phyloP scores from a whole-genome alignment of 2,113 vertebrate genomes.

The Lasiurus borealis region DNA sequence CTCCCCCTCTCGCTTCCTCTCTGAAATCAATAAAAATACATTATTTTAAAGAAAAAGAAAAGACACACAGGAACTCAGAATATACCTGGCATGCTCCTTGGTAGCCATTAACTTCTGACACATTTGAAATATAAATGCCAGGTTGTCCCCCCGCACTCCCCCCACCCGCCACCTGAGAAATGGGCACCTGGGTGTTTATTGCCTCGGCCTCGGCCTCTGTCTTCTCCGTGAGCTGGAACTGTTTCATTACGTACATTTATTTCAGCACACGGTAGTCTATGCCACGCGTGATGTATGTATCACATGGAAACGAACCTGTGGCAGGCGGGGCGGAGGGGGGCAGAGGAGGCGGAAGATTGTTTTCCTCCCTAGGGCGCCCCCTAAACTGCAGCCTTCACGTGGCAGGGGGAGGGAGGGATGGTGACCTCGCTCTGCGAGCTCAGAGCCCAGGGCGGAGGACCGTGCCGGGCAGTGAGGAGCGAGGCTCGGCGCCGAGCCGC shows the following conservation, averaged over 20 bases:
- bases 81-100: neutral
- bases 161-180: neutral
- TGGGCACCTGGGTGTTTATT: neutral
- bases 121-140: neutral
- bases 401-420: accelerated
- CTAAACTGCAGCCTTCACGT: neutral
- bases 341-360: neutral
- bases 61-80: neutral
- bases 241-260: neutral
- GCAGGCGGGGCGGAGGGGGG: neutral
- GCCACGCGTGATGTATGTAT: neutral
- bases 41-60: neutral
- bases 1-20: too few relatives aligned
- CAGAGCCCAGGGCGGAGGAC: neutral
- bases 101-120: neutral
- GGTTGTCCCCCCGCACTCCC: too few relatives aligned
- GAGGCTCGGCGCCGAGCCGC: conserved; percentile 44
- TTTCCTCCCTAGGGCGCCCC: neutral
- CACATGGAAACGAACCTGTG: too few relatives aligned
- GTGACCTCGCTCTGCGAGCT: neutral
- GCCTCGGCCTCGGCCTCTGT: neutral
- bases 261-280: neutral
- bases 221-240: neutral
- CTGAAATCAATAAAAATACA: too few relatives aligned
- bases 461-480: too few relatives aligned